A percentile compares a stretch with the other conserved stretches of the same genome.
Evolutionary conservation across 2,888 invertebrate genomes (phyloP).

Genomic region (Eristalinus aeneus): DNA sequence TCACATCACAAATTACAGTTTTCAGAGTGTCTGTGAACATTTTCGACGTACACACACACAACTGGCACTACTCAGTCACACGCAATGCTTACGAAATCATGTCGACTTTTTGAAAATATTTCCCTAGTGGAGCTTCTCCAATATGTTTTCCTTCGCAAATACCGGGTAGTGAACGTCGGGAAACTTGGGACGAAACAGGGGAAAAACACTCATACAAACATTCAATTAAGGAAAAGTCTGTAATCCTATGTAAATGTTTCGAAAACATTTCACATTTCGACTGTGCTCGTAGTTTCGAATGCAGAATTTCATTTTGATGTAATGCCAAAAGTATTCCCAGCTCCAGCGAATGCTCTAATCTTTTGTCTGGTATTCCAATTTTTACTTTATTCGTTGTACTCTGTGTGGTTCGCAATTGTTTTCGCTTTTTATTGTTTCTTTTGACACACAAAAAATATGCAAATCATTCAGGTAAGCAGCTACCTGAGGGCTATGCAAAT

Average conservation of each 20-base stretch:
- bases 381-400: background rate
- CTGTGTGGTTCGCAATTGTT: conserved; percentile 31
- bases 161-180: too few relatives aligned
- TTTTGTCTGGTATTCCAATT: conserved; percentile 25
- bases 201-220: too few relatives aligned
- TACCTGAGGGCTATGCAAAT: conserved; percentile 51
- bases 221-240: conserved; percentile 7
- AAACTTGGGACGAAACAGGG: too few relatives aligned
- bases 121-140: background rate
- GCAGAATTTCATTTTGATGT: conserved; percentile 18
- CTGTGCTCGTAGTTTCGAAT: conserved; percentile 2
- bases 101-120: background rate
- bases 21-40: background rate
- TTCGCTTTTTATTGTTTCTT: conserved; percentile 43
- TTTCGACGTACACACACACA: background rate
- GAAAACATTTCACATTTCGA: conserved; percentile 2
- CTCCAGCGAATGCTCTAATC: conserved; percentile 7
- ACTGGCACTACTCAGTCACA: background rate
- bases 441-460: conserved; percentile 32
- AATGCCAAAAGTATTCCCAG: background rate
- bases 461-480: conserved; percentile 52
- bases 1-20: conserved; percentile 1
- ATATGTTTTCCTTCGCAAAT: background rate
- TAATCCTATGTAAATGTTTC: conserved; percentile 26
- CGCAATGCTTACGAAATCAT: background rate